Conservation (phyloP, 2,888 invertebrate species). For the Mystacides longicornis region DNA sequence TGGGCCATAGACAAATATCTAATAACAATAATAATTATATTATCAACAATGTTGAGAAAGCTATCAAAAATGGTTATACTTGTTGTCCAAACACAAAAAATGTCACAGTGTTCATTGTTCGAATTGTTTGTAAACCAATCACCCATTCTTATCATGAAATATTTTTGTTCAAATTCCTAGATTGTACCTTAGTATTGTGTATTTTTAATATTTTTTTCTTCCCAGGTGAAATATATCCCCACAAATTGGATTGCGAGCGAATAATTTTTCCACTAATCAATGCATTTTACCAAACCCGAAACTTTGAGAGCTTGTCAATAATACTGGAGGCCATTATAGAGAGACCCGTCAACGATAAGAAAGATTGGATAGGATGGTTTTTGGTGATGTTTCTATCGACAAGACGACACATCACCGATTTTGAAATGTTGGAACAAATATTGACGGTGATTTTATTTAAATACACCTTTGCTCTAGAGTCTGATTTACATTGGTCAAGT, state of each 20-base stretch:
- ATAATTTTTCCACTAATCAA: slow-evolving; percentile 43
- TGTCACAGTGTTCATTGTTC: too few relatives aligned
- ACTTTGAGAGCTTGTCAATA: slow-evolving; percentile 41
- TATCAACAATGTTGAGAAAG: too few relatives aligned
- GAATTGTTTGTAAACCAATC: too few relatives aligned
- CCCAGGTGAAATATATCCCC: slow-evolving; percentile 43
- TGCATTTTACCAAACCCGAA: slow-evolving; percentile 42
- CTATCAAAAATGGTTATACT: too few relatives aligned
- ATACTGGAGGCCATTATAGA: slow-evolving; percentile 43
- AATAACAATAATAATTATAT: too few relatives aligned
- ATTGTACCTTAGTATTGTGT: too few relatives aligned
- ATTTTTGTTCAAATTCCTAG: too few relatives aligned
- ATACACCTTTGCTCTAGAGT: too few relatives aligned
- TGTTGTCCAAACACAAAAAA: too few relatives aligned
- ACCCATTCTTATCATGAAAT: too few relatives aligned
- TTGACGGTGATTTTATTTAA: slow-evolving; percentile 14
- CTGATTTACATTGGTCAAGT: too few relatives aligned
- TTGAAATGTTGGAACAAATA: slow-evolving; percentile 1
- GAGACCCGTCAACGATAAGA: slow-evolving; percentile 39
- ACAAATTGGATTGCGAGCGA: slow-evolving; percentile 44
- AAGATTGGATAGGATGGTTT: slow-evolving; percentile 52
- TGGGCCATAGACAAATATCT: too few relatives aligned
- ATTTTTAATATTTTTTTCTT: background rate
- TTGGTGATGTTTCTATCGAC: slow-evolving; percentile 43
- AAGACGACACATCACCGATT: slow-evolving; percentile 39